These are phyloP conservation scores for Aphis craccivora DNA, from an alignment of 1,140 invertebrate species.

Conservation along the genomic window DNA sequence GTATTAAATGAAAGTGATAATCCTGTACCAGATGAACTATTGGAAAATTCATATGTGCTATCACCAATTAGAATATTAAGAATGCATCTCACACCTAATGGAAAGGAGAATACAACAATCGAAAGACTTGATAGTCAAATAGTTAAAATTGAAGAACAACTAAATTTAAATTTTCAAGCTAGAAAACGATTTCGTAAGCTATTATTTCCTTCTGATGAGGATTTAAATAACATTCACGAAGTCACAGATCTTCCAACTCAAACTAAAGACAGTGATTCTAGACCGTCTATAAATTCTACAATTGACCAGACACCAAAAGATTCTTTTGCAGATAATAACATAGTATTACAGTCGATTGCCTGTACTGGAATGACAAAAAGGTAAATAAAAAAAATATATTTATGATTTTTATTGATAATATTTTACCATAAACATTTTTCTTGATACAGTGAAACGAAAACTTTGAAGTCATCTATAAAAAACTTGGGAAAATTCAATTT, in stretches of 20 bases:
- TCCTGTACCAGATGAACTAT: not conserved
- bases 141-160: conserved; percentile 17
- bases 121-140: not conserved
- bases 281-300: not conserved
- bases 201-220: not conserved
- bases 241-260: not conserved
- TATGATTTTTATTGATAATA: not conserved
- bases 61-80: not conserved
- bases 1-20: not conserved
- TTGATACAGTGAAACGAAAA: not conserved
- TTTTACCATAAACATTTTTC: not conserved
- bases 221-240: not conserved
- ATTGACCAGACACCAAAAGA: not conserved
- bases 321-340: not conserved
- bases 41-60: not conserved
- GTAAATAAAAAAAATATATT: not conserved
- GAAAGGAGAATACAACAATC: not conserved
- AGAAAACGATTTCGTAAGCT: not conserved
- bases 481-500: not conserved
- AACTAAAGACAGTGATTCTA: not conserved
- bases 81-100: not conserved
- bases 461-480: not conserved
- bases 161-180: conserved; percentile 5
- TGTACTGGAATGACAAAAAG: conserved; percentile 16
- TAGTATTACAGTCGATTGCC: not conserved